Base-by-base conservation (phyloP, 1,140 invertebrate species). In the Nixonia krombeini region DNA sequence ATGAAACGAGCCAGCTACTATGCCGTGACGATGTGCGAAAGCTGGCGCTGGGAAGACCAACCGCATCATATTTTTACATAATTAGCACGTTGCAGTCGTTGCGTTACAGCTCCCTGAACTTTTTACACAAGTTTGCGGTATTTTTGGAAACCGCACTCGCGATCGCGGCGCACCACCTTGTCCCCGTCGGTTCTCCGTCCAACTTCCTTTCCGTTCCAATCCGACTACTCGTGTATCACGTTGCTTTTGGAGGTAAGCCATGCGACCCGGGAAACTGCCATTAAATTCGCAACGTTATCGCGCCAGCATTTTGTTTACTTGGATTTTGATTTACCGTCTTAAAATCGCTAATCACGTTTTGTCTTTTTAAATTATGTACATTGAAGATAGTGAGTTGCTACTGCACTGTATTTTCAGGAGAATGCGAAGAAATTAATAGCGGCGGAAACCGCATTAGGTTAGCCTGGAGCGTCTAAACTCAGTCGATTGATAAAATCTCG, bases 31-130 rank as follows among this genome's bases (percentile, higher is more conserved):
- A 25, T 45, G 67, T 68, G 73, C 72, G 72, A 75, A 80, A 80
- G 74, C 70, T 67, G 50, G 70, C 70, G 73, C 75, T 73, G 63
- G 73, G 74, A 61, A 68, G 61, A 65, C 66, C 73, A 74, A 81
- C 78, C 80, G 68, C 78, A 79, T 83, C 79, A 78, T 83, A 85
- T 85, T 84, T 84, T 84, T 84, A 76, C 81, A 84, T 84, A 85
- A 84, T 85, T 84, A 85, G 78, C 82, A 82, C 79, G 79, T 80
- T 79, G 78, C 80, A 73, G 74, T 79, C 65, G 65, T 62, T 58
- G 53, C 73, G 72, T 81, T 79, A 76, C 66, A 80, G 84, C 80
- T 75, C 76, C 76, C 69, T 72, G 74, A 69, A 76, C 74, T 71
- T 76, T 89, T 88, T 89, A 58, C 52, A 41, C 40, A 69, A 74